Evolutionary conservation across 1,140 invertebrate species (phyloP).

Genomic region (Coptotermes formosanus): DNA sequence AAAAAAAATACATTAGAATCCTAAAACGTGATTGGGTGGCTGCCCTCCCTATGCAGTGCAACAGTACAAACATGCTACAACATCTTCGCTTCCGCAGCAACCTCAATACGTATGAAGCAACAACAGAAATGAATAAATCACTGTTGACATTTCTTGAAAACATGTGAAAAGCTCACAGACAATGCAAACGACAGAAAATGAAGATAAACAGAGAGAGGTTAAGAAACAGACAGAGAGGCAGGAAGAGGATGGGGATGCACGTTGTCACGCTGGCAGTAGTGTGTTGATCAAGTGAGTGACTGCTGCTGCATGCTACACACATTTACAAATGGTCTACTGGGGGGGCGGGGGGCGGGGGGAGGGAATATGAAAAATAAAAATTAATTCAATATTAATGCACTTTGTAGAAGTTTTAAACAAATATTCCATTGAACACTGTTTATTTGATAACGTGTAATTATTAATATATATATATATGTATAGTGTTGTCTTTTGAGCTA

Average conservation of each 20-base stretch:
- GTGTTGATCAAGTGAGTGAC: not conserved
- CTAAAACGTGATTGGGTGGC: not conserved
- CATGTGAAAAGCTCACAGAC: constrained; percentile 18
- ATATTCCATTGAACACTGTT: constrained; percentile 29
- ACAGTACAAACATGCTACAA: not conserved
- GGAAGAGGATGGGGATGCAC: not conserved
- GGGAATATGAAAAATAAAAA: constrained; percentile 30
- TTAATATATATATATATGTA: constrained; percentile 22
- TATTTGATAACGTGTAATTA: constrained; percentile 6
- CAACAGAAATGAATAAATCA: constrained; percentile 10
- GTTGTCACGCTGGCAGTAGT: constrained; percentile 5
- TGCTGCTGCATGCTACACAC: constrained; percentile 27
- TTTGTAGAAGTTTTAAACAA: constrained; percentile 21
- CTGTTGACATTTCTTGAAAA: constrained; percentile 10
- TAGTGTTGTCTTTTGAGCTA: constrained; percentile 32
- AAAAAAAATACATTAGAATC: constrained; percentile 3
- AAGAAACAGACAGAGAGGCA: too few species aligned
- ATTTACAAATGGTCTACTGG: constrained; percentile 8
- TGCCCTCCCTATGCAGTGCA: not conserved
- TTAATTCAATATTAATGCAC: constrained; percentile 35
- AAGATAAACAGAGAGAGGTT: not conserved
- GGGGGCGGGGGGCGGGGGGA: not conserved
- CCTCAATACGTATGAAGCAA: constrained; percentile 1
- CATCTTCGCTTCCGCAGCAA: not conserved
- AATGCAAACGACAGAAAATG: constrained; percentile 10